Conservation (phyloP, 1,140 invertebrate species). For the Brachionus sp. region DNA sequence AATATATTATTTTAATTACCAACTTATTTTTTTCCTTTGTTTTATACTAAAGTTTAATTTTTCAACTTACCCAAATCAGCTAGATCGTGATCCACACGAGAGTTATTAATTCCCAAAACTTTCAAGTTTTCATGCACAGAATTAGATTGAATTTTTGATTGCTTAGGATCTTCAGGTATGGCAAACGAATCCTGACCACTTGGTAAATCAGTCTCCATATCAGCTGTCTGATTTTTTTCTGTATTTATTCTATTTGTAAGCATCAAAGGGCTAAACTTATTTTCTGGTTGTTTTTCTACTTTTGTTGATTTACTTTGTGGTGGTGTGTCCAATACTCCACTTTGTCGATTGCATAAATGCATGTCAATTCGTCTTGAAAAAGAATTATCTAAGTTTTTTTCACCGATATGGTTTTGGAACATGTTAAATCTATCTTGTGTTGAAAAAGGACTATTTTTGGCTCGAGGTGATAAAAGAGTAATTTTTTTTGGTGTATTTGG, state of each 20-base stretch:
- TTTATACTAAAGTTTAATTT: not conserved
- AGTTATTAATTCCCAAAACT: not conserved
- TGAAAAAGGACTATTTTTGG: slow-evolving; percentile 1
- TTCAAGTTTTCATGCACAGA: not conserved
- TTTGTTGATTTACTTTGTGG: not conserved
- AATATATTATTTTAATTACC: no score
- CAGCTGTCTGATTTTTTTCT: not conserved
- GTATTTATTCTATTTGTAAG: not conserved
- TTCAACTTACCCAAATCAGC: not conserved
- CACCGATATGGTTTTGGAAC: slow-evolving; percentile 37
- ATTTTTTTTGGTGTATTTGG: not conserved
- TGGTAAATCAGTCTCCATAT: not conserved
- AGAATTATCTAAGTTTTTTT: not conserved
- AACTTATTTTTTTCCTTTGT: not conserved
- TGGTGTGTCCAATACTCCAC: slow-evolving; percentile 9
- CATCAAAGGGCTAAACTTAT: not conserved
- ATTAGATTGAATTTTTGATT: not conserved
- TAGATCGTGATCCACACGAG: not conserved
- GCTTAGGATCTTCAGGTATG: not conserved
- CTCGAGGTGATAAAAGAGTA: not conserved
- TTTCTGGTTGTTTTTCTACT: not conserved
- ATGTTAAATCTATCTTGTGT: slow-evolving; percentile 5
- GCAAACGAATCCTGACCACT: not conserved
- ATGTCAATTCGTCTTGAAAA: slow-evolving; percentile 11
- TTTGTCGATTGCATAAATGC: slow-evolving; percentile 28